phyloP scores from a whole-genome alignment of 92 coral and sea anemone species.

The Palythoa grandiflora region DNA sequence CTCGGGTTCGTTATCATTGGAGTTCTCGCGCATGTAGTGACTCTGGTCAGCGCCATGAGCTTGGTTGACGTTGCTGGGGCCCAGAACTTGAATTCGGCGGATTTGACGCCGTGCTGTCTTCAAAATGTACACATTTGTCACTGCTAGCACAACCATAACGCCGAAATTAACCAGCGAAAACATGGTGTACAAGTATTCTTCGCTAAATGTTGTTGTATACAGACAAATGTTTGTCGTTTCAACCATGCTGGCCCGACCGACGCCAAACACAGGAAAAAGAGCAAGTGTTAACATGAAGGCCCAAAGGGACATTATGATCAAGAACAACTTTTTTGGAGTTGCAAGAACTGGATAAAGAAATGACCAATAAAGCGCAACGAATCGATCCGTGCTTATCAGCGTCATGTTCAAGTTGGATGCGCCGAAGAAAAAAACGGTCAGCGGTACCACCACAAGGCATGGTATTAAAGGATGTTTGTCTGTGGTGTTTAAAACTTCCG shows the following conservation, averaged over 20 bases:
- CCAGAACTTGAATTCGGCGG: conserved; percentile 71
- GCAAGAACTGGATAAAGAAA: conserved; percentile 75
- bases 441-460: conserved; percentile 83
- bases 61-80: conserved; percentile 41
- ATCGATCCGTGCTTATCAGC: conserved; percentile 88
- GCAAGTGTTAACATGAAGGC: conserved; percentile 67
- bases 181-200: conserved; percentile 79
- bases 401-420: conserved; percentile 89
- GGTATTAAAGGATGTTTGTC: conserved; percentile 78
- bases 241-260: conserved; percentile 74
- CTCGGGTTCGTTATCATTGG: neutral
- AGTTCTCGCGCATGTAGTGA: neutral
- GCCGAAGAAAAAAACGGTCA: conserved; percentile 85
- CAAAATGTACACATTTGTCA: conserved; percentile 83
- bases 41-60: conserved; percentile 41
- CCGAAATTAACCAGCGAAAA: conserved; percentile 85
- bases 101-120: conserved; percentile 87
- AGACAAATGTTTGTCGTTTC: conserved; percentile 80
- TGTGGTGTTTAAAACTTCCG: conserved; percentile 83
- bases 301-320: conserved; percentile 70
- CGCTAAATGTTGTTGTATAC: conserved; percentile 76
- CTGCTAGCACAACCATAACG: conserved; percentile 72
- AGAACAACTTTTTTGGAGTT: conserved; percentile 61
- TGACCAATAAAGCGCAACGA: conserved; percentile 82
- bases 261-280: conserved; percentile 76